phyloP scores from a whole-genome alignment of 2,888 invertebrate genomes.

The Lomographa bimaculata region DNA sequence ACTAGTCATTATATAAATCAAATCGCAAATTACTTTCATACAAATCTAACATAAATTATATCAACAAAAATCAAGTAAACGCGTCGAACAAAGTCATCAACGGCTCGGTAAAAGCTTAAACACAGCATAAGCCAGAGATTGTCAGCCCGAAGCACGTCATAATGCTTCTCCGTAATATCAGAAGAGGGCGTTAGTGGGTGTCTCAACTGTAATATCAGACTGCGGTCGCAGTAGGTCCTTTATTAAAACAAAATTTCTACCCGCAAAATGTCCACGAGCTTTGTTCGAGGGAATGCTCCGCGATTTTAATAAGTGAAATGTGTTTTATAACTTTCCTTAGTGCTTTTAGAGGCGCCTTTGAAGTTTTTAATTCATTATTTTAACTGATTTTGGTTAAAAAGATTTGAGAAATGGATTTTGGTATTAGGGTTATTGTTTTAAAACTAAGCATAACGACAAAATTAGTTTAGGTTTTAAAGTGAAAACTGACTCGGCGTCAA shows the following conservation, averaged over 20 bases:
- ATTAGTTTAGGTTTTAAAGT: too few species aligned
- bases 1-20: too few species aligned
- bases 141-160: slow-evolving; percentile 75
- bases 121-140: slow-evolving; percentile 59
- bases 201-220: slow-evolving; percentile 70
- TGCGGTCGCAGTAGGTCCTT: slow-evolving; percentile 66
- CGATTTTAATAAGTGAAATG: slow-evolving; percentile 49
- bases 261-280: slow-evolving; percentile 73
- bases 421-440: not conserved
- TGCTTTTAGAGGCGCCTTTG: slow-evolving; percentile 8
- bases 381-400: not conserved
- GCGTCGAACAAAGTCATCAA: slow-evolving; percentile 34
- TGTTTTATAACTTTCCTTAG: slow-evolving; percentile 34
- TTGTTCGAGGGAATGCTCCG: slow-evolving; percentile 47
- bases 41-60: too few species aligned
- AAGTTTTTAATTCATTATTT: slow-evolving; percentile 11
- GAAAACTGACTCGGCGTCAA: too few species aligned
- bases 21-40: too few species aligned
- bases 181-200: slow-evolving; percentile 77
- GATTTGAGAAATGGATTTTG: not conserved
- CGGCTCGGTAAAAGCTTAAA: slow-evolving; percentile 46
- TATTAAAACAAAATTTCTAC: slow-evolving; percentile 81
- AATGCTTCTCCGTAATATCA: slow-evolving; percentile 76
- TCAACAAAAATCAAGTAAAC: slow-evolving; percentile 27
- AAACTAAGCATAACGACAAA: too few species aligned